Base-by-base conservation (phyloP, 2,888 invertebrate genomes). In the Drosophila rubida region DNA sequence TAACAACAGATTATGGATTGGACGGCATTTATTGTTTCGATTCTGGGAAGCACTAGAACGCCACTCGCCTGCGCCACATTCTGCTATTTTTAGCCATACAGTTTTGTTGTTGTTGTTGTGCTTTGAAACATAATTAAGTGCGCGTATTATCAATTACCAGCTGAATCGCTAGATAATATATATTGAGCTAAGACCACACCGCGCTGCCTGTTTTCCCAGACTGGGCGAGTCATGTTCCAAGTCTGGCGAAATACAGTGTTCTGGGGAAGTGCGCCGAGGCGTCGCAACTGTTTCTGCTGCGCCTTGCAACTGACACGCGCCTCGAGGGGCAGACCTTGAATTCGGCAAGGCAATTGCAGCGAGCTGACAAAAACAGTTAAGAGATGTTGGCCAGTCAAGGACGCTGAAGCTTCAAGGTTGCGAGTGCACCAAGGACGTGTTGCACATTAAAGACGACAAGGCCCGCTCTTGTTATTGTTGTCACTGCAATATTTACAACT, bases 401-500 rank as follows among this genome's bases (percentile, higher is more conserved):
- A 50, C 78, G 11, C 37, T 39, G 71, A 71, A 78, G 69, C 79
- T 73, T 72, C 78, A 78, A 80, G 80, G 19, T 3, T 3, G 73
- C 39, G 16, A 65, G 53, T 41, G 61, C 75, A 59, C 65, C 71
- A 82, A 82, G 81, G 81, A 76, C 81, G 64, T n/a, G 51, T 42
- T 13, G 62, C 57, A 64, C 85, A 82, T 85, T 71, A 85, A 77
- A 77, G 69, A 60, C 35, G 50, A 62, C 19, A 19, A 3, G 3
- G 8, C 14, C 16, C 22, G 16, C 23, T 37, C 32, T n/a, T 50
- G 69, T 48, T 67, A 55, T 54, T 54, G 54, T 61, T 55, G 63
- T 67, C 45, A 61, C 59, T 57, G 60, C 65, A 71, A 65, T 73
- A 78, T 83, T 82, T 85, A 85, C 80, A 80, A 68, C 80, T 63